Percentiles rank a stretch among this genome's conserved stretches.
Evolutionary conservation across 2,888 invertebrate genomes (phyloP).

Genomic region (Sarcophaga rosellei): DNA sequence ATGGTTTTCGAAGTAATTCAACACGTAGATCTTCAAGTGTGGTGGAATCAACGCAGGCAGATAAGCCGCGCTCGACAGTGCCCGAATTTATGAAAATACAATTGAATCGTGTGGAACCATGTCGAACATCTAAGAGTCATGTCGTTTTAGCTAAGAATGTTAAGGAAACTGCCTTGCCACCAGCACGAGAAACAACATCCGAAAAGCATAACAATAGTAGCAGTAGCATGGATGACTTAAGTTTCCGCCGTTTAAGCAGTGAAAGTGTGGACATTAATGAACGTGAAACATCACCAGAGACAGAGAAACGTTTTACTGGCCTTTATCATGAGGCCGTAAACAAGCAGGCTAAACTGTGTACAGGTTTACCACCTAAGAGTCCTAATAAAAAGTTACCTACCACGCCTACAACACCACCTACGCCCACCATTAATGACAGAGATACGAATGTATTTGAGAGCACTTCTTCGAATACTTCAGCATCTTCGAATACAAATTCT

Average conservation of each 20-base stretch:
- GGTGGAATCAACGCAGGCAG: conserved; percentile 64
- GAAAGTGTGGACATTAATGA: conserved; percentile 81
- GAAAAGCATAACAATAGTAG: conserved; percentile 70
- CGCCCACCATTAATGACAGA: conserved; percentile 71
- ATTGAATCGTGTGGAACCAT: conserved; percentile 86
- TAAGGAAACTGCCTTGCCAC: conserved; percentile 64
- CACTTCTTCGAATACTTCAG: neutral
- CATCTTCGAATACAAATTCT: conserved; percentile 52
- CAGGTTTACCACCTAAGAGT: conserved; percentile 67
- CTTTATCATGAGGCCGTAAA: conserved; percentile 70
- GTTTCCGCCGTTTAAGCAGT: conserved; percentile 80
- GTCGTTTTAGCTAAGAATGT: conserved; percentile 85
- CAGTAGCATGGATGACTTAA: conserved; percentile 75
- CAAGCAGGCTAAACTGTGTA: conserved; percentile 72
- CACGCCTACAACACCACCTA: conserved; percentile 61
- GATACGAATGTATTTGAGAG: conserved; percentile 39
- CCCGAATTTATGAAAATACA: conserved; percentile 88
- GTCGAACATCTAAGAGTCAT: conserved; percentile 83
- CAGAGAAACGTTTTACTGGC: conserved; percentile 61
- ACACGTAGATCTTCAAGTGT: conserved; percentile 74
- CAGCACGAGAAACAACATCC: conserved; percentile 55
- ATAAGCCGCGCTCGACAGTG: conserved; percentile 81
- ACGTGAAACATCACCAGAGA: conserved; percentile 72
- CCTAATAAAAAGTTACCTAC: conserved; percentile 59
- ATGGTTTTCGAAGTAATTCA: conserved; percentile 69